Conservation (phyloP, 1,140 invertebrate genomes). For the Carposina sasakii region DNA sequence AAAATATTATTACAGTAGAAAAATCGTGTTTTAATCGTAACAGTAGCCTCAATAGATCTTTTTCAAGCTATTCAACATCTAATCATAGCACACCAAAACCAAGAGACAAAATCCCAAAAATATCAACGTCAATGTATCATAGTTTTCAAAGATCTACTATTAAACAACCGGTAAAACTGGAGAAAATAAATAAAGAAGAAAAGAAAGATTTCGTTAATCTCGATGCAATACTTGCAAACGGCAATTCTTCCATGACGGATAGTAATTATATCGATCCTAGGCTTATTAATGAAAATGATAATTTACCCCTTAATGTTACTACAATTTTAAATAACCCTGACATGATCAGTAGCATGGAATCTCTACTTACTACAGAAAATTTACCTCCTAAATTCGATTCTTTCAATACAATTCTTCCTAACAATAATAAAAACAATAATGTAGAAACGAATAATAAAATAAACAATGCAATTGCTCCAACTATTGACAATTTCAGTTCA, state of each 20-base stretch:
- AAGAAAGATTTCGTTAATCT: conserved; percentile 61
- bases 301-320: conserved; percentile 64
- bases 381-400: conserved; percentile 63
- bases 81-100: conserved; percentile 60
- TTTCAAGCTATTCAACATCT: conserved; percentile 58
- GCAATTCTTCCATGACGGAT: conserved; percentile 61
- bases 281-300: conserved; percentile 67
- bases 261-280: conserved; percentile 66
- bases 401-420: conserved; percentile 37
- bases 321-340: conserved; percentile 65
- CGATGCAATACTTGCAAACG: conserved; percentile 50
- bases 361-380: conserved; percentile 62
- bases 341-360: conserved; percentile 67
- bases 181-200: conserved; percentile 60
- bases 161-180: conserved; percentile 60
- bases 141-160: conserved; percentile 58
- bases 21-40: conserved; percentile 53
- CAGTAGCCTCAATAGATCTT: conserved; percentile 56
- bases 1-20: conserved; percentile 55
- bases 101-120: conserved; percentile 67
- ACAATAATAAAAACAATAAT: conserved; percentile 35
- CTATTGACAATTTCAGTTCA: conserved; percentile 55
- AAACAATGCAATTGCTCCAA: conserved; percentile 38
- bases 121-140: conserved; percentile 63
- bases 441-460: conserved; percentile 47